These are phyloP conservation scores for Nipponacmea schrenckii DNA, from an alignment of 2,888 invertebrate genomes.

Conservation along the genomic window DNA sequence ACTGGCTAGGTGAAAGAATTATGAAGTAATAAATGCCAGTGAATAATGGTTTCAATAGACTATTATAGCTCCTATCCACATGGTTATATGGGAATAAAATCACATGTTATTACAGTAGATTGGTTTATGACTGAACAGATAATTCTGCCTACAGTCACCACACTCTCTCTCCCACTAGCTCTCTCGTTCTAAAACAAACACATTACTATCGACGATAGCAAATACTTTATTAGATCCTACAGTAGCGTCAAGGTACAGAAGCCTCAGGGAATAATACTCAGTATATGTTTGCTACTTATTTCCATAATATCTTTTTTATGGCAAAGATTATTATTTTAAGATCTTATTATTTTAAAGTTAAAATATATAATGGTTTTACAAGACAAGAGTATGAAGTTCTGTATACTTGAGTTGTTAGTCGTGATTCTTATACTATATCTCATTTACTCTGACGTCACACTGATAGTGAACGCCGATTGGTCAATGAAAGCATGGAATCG, in stretches of 20 bases:
- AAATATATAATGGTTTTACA: no score
- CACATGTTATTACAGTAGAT: conserved; percentile 6
- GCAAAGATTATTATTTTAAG: no score
- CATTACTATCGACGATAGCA: neutral
- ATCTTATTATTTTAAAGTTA: no score
- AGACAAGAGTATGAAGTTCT: no score
- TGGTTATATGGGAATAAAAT: conserved; percentile 8
- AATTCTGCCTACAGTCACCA: neutral
- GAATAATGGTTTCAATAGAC: neutral
- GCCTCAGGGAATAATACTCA: no score
- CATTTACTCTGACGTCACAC: neutral
- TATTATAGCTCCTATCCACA: neutral
- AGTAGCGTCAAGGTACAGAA: no score
- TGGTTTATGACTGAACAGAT: neutral
- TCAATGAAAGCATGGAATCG: neutral
- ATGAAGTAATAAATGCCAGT: conserved; percentile 2
- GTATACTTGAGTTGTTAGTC: no score
- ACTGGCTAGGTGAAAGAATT: neutral
- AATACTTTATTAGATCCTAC: no score
- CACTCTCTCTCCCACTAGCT: neutral
- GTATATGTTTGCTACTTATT: no score
- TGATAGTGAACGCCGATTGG: neutral
- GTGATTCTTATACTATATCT: no score
- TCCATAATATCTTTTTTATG: no score
- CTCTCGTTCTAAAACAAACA: neutral